Evolutionary conservation across 2,113 vertebrate species (phyloP), one percentile per base, ranked within the genome.

Genomic region (Coracopsis vasa): DNA sequence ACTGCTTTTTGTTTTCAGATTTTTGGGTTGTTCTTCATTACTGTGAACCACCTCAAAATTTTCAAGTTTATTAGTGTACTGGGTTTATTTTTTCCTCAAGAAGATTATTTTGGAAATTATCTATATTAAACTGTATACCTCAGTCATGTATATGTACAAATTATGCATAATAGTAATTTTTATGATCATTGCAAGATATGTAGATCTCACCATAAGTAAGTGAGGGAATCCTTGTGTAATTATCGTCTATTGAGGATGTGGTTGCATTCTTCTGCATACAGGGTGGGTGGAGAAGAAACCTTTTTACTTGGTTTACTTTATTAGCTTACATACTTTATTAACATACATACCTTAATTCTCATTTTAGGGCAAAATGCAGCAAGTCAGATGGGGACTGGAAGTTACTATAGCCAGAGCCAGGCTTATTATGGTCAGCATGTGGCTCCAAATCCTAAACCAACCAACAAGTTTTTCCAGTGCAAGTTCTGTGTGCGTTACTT

Each of bases 401-500:
- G 97, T 97, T 97, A 98, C 93, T 98, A 98, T 91, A 97, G 96
- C 95, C 98, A 98, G 96, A 99, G 98, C 97, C 97, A 98, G 97
- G 96, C 97, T 93, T 97, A 98, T 92, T 98, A 98, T 95, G 98
- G 98, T 97, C 98, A 98, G 81, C 98, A 98, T 89, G 94, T 98
- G 97, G 97, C 98, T 98, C 97, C 98, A 97, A 98, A 97, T 96
- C 95, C 98, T 70, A 99, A 98, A 97, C 97, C 98, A 96, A 94
- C 94, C 60, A 97, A 74, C 97, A 99, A 98, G 67, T 99, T 99
- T 98, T 99, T 99, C 96, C 99, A 99, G 96, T 99, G 99, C 98
- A 99, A 99, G 96, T 99, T 99, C 97, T 99, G 99, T 88, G 98
- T 99, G 95, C 99, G 99, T 96, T 99, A 99, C 97, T 99, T 99